Evolutionary conservation across 1,140 invertebrate species (phyloP).

Genomic region (Zaprionus ornatus): DNA sequence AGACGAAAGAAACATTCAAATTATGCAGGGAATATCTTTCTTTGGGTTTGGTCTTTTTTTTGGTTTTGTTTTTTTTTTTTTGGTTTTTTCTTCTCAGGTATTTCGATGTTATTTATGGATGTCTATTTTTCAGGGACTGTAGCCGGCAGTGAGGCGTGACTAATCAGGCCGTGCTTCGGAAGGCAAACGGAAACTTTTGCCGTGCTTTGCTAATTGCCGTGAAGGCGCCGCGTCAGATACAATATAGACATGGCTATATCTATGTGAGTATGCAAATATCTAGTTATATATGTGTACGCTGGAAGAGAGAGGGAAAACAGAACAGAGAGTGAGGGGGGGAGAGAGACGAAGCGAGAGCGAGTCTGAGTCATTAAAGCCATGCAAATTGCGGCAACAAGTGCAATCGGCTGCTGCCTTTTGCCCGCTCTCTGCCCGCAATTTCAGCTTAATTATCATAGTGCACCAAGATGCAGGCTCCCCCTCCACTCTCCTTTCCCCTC

Average conservation of each 20-base stretch:
- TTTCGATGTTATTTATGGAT: constrained; percentile 69
- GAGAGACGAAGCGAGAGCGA: neutral
- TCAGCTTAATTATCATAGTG: constrained; percentile 77
- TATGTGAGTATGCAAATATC: neutral
- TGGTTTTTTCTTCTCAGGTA: neutral
- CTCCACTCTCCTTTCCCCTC: neutral
- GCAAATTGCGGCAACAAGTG: constrained; percentile 80
- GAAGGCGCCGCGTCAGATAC: constrained; percentile 61
- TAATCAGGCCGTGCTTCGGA: constrained; percentile 56
- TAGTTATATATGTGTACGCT: neutral
- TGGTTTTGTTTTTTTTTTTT: constrained; percentile 22
- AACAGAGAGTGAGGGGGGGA: neutral
- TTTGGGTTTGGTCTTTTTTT: constrained; percentile 26
- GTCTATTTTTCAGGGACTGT: constrained; percentile 70
- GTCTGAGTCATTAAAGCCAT: constrained; percentile 48
- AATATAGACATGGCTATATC: constrained; percentile 8
- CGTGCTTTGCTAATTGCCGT: constrained; percentile 73
- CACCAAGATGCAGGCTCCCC: constrained; percentile 33
- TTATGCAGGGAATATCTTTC: constrained; percentile 22
- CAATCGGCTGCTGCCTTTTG: constrained; percentile 28
- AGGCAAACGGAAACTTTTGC: constrained; percentile 56
- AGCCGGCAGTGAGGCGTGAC: constrained; percentile 68
- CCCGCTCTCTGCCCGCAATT: constrained; percentile 19
- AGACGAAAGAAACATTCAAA: constrained; percentile 27
- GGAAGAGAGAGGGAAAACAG: neutral